Evolutionary conservation across 37 sponge, comb jelly and placozoan genomes (phyloP).

Genomic region (Geodia barretti): DNA sequence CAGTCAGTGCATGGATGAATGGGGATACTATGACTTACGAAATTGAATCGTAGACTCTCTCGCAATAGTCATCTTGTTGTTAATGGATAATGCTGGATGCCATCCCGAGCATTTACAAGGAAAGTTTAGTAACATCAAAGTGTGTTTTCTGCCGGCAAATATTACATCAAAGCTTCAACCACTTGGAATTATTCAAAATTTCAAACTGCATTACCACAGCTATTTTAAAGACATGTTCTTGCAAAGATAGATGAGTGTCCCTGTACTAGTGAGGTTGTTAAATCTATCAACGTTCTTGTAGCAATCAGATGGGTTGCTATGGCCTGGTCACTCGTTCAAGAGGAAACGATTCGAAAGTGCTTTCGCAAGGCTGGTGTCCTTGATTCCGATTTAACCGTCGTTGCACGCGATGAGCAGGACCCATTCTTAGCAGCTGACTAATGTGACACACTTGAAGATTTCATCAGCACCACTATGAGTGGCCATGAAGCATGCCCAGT

Average conservation of each 20-base stretch:
- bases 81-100: conserved; percentile 75
- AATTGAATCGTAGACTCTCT: conserved; percentile 37
- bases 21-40: conserved; percentile 43
- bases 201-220: conserved; percentile 43
- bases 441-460: background rate
- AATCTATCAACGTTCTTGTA: conserved; percentile 35
- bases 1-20: conserved; percentile 76
- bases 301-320: conserved; percentile 66
- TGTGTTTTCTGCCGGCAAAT: conserved; percentile 64
- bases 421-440: conserved; percentile 1
- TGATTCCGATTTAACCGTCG: background rate
- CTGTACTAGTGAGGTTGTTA: conserved; percentile 48
- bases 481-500: conserved; percentile 19
- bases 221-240: conserved; percentile 36
- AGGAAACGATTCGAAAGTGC: conserved; percentile 47
- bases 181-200: conserved; percentile 58
- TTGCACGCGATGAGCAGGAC: background rate
- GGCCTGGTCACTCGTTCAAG: conserved; percentile 39
- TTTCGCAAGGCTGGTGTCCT: conserved; percentile 63
- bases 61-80: conserved; percentile 30
- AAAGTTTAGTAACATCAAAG: conserved; percentile 67
- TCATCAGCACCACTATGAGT: background rate
- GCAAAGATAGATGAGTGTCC: conserved; percentile 58
- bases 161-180: conserved; percentile 72
- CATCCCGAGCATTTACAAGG: conserved; percentile 39